phyloP scores from a whole-genome alignment of 2,888 invertebrate species.

The Cotesia congregata region DNA sequence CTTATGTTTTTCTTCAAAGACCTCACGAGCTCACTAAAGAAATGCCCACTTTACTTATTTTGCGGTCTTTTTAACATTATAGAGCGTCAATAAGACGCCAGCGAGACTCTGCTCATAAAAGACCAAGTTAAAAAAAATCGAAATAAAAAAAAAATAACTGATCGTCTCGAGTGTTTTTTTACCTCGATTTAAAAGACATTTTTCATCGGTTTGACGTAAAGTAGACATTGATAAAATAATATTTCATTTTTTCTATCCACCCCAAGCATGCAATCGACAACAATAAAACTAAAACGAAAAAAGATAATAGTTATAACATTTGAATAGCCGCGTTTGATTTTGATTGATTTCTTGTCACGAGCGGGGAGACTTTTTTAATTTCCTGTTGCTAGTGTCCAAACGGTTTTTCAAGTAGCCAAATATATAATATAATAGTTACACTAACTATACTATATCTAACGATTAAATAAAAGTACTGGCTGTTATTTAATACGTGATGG shows the following conservation, averaged over 20 bases:
- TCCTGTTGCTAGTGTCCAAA: conserved; percentile 40
- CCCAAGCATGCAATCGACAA: conserved; percentile 27
- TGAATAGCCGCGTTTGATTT: conserved; percentile 39
- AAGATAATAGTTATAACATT: conserved; percentile 3
- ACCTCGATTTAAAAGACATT: background rate
- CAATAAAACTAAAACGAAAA: conserved; percentile 17
- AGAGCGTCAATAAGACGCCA: background rate
- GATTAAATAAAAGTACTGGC: conserved; percentile 1
- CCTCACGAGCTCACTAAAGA: background rate
- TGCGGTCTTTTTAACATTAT: background rate
- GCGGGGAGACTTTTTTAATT: conserved; percentile 36
- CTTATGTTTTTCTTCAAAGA: background rate
- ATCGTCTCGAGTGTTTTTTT: background rate
- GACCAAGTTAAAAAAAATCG: background rate
- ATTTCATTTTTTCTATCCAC: background rate
- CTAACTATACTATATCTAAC: background rate
- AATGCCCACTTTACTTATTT: background rate
- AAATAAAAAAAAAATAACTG: background rate
- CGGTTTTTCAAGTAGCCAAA: conserved; percentile 41
- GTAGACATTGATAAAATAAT: background rate
- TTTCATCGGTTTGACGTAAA: background rate
- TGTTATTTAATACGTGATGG: conserved; percentile 20
- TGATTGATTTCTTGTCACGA: conserved; percentile 40
- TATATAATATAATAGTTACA: conserved; percentile 37
- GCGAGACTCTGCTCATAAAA: background rate